Percentiles rank a stretch among this genome's conserved stretches.
phyloP scores from a whole-genome alignment of 2,797 vertebrate genomes.

The Lophius americanus region DNA sequence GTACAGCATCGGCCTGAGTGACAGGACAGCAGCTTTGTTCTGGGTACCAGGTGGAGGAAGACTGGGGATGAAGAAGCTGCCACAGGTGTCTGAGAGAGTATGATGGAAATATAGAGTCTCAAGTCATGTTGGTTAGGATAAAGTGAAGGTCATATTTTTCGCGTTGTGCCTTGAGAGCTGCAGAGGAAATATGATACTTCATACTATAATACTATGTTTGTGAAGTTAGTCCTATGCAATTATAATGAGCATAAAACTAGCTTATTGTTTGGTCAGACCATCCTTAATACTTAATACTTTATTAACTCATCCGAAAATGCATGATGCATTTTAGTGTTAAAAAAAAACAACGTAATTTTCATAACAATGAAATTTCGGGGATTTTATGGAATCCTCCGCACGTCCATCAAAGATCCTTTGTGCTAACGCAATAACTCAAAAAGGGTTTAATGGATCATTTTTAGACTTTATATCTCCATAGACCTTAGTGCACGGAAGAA shows the following conservation, averaged over 20 bases:
- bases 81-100: slow-evolving; percentile 27
- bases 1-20: background rate
- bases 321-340: background rate
- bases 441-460: no score
- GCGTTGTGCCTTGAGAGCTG: background rate
- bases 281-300: no score
- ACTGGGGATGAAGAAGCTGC: slow-evolving; percentile 12
- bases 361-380: no score
- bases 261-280: background rate
- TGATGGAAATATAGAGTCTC: slow-evolving; percentile 6
- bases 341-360: no score
- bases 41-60: slow-evolving; percentile 32
- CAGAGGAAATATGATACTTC: background rate
- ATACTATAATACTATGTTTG: no score
- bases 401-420: no score
- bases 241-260: background rate
- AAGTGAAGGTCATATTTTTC: slow-evolving; percentile 13
- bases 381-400: no score
- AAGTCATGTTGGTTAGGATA: background rate
- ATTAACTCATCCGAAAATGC: background rate
- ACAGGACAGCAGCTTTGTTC: slow-evolving; percentile 44
- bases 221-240: no score
- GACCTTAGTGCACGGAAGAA: no score
- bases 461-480: no score
- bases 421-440: no score